Percentiles rank a stretch among this genome's conserved stretches.
Conservation (phyloP, 2,113 vertebrate genomes). For the Lonchura striata region DNA sequence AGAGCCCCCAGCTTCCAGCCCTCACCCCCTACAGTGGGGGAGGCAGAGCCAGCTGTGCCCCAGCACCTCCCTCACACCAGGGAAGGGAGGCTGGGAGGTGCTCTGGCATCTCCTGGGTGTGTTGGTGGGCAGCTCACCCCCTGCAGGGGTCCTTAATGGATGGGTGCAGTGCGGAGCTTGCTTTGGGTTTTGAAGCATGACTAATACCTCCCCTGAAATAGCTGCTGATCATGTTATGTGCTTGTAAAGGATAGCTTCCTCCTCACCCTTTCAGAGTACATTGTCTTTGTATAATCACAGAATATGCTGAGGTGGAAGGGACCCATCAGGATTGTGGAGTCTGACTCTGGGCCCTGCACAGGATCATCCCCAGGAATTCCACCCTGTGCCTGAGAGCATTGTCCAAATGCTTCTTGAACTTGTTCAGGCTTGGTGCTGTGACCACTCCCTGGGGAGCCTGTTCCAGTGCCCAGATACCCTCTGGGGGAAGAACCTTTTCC, state of each 20-base stretch:
- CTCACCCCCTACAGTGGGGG: background rate
- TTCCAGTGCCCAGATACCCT: background rate
- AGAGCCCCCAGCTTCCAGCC: background rate
- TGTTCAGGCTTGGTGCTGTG: background rate
- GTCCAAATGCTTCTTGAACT: background rate
- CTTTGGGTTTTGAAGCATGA: background rate
- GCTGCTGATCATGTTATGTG: background rate
- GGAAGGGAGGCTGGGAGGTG: background rate
- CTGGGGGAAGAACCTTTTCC: background rate
- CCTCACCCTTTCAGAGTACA: background rate
- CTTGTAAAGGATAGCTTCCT: background rate
- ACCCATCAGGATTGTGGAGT: accelerated
- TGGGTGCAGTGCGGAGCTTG: background rate
- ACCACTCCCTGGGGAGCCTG: too few relatives aligned
- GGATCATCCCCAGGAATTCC: background rate
- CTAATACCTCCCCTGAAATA: background rate
- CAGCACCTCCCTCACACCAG: background rate
- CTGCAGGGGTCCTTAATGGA: background rate
- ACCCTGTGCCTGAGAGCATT: background rate
- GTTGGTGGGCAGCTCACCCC: background rate
- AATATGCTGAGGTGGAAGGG: background rate
- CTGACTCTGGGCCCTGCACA: background rate
- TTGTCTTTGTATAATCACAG: background rate
- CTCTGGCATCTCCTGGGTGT: background rate
- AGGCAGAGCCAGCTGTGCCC: background rate